Evolutionary conservation across 1,140 invertebrate species (phyloP), one percentile per base, ranked within the genome.

Genomic region (Spodoptera frugiperda): DNA sequence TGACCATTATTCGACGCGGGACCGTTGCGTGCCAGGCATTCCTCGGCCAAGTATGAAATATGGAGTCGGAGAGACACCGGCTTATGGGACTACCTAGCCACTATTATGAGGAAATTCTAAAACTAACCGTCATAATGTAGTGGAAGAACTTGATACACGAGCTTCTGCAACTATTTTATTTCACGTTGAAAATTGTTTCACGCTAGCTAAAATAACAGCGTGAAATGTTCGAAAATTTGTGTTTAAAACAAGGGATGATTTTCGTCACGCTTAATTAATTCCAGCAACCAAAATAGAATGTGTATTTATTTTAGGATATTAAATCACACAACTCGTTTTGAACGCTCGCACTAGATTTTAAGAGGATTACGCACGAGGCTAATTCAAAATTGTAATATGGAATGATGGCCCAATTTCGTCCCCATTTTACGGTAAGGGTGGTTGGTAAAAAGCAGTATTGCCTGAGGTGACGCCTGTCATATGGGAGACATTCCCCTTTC

Each of bases 1-100:
- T 86, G 86, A 84, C 88, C 87, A 89, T 87, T 88, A 89, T 82
- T 83, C 82, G 82, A 79, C 82, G 82, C 82, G 80, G 72, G 77
- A 77, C 77, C 82, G 78, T 85, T 78, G 86, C 87, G 86, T 89
- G 86, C 87, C 85, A 68, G 76, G 71, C 85, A 86, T 89, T 84
- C 88, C 76, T 44, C 76, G 68, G 59, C 74, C 81, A 80, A 85
- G 82, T 86, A 89, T 89, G 87, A 87, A 87, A 86, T 88, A 87
- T 88, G 83, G 80, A 88, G 82, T 78, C 80, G 67, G 72, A 73
- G 82, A 81, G 82, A 83, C 78, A 86, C 77, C 79, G 80, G 71
- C 55, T 73, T 73, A 59, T 84, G 78, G 80, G 83, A 83, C 83
- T 70, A 84, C 78, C 78, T 78, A 78, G 77, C 73, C 81, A 77